A percentile compares a stretch with the other conserved stretches of the same genome.
These are phyloP conservation scores for Holotrichia oblita DNA, from an alignment of 1,140 invertebrate species.

Conservation along the genomic window DNA sequence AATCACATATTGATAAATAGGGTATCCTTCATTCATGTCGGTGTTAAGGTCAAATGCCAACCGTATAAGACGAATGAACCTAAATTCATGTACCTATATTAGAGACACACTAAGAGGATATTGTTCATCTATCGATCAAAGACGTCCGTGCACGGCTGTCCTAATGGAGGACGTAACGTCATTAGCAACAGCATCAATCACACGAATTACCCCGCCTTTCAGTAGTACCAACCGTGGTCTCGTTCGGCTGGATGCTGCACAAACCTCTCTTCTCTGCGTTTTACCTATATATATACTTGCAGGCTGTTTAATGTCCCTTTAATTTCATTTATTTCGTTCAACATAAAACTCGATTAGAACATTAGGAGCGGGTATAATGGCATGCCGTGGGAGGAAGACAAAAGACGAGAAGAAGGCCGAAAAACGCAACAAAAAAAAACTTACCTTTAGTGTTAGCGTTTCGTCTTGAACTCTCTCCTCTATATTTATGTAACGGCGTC, in stretches of 20 bases:
- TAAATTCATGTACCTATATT: too few relatives aligned
- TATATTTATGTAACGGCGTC: too few relatives aligned
- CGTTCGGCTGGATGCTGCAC: neutral
- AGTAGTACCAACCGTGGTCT: slow-evolving; percentile 31
- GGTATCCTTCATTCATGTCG: too few relatives aligned
- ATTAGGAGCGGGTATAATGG: slow-evolving; percentile 7
- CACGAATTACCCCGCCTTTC: slow-evolving; percentile 41
- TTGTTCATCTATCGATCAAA: slow-evolving; percentile 42
- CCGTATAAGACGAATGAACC: too few relatives aligned
- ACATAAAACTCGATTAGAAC: slow-evolving; percentile 22
- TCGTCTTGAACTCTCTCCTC: too few relatives aligned
- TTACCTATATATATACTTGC: neutral
- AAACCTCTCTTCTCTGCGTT: neutral
- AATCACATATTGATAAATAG: too few relatives aligned
- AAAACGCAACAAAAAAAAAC: too few relatives aligned
- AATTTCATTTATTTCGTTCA: slow-evolving; percentile 22
- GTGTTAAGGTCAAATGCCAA: too few relatives aligned
- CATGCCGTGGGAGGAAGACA: neutral
- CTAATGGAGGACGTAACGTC: slow-evolving; percentile 41
- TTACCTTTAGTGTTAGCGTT: slow-evolving; percentile 13
- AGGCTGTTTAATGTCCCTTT: slow-evolving; percentile 17
- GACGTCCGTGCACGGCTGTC: neutral
- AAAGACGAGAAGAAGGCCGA: neutral
- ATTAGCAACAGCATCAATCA: slow-evolving; percentile 43
- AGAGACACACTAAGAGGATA: slow-evolving; percentile 34